Evolutionary conservation across 2,113 vertebrate species (phyloP).

Genomic region (Azemiops feae): DNA sequence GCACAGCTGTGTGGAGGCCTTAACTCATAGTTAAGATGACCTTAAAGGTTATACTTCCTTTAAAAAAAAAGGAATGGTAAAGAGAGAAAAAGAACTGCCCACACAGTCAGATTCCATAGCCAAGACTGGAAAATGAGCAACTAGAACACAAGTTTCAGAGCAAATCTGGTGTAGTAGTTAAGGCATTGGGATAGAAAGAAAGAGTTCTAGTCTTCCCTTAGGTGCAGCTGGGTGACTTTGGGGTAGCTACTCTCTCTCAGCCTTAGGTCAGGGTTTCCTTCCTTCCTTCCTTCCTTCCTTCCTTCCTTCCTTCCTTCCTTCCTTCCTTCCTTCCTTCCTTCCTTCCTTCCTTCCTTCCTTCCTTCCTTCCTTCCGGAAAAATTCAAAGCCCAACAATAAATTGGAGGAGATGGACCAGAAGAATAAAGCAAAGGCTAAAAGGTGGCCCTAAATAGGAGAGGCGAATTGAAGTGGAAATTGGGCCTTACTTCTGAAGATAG

Average conservation of each 20-base stretch:
- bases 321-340: too few relatives aligned
- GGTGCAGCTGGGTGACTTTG: too few relatives aligned
- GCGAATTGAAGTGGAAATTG: slow-evolving; percentile 44
- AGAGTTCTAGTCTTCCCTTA: too few relatives aligned
- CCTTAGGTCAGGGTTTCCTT: too few relatives aligned
- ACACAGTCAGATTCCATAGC: slow-evolving; percentile 52
- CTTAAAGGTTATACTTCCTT: slow-evolving; percentile 75
- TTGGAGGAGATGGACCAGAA: background rate
- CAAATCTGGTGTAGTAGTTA: too few relatives aligned
- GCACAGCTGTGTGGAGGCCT: background rate
- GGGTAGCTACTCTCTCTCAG: too few relatives aligned
- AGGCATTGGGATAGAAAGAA: too few relatives aligned
- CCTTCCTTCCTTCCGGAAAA: slow-evolving; percentile 21
- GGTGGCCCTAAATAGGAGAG: slow-evolving; percentile 35
- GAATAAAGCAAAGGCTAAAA: slow-evolving; percentile 32
- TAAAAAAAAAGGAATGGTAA: slow-evolving; percentile 45
- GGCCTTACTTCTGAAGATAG: background rate
- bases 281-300: slow-evolving; percentile 59
- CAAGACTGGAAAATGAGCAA: slow-evolving; percentile 57
- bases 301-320: too few relatives aligned
- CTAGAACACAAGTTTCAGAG: too few relatives aligned
- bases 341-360: background rate
- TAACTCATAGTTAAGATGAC: slow-evolving; percentile 70
- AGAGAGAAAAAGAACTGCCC: slow-evolving; percentile 24
- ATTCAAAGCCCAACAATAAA: background rate